Evolutionary conservation across 2,797 vertebrate species (phyloP).

Genomic region (Menidia menidia): DNA sequence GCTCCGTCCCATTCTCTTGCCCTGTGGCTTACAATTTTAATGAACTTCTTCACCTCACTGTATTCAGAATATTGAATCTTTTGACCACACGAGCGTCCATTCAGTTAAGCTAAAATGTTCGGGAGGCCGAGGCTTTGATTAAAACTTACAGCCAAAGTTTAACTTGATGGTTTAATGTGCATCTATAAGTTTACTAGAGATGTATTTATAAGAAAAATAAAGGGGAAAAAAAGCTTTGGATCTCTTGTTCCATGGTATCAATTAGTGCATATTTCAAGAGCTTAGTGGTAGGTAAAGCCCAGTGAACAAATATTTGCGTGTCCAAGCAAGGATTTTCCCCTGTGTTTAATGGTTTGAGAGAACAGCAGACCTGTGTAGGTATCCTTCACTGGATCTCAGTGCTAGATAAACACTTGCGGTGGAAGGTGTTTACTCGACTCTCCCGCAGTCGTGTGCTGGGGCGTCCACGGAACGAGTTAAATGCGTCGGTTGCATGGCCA

Average conservation of each 20-base stretch:
- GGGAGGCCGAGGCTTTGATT: neutral
- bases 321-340: slow-evolving; percentile 73
- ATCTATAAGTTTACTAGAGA: slow-evolving; percentile 35
- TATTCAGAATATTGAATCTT: slow-evolving; percentile 12
- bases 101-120: slow-evolving; percentile 16
- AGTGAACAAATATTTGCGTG: slow-evolving; percentile 77
- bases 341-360: slow-evolving; percentile 66
- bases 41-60: slow-evolving; percentile 16
- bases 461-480: slow-evolving; percentile 67
- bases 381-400: slow-evolving; percentile 69
- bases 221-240: slow-evolving; percentile 24
- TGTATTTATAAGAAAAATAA: neutral
- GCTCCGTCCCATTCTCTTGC: neutral
- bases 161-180: slow-evolving; percentile 34
- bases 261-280: slow-evolving; percentile 75
- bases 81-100: slow-evolving; percentile 4
- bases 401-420: slow-evolving; percentile 75
- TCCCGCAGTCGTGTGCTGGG: slow-evolving; percentile 60
- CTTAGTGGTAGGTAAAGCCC: slow-evolving; percentile 74
- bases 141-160: slow-evolving; percentile 18
- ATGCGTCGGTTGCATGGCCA: slow-evolving; percentile 76
- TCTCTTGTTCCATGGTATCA: slow-evolving; percentile 54
- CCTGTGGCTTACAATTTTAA: neutral
- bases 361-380: slow-evolving; percentile 74
- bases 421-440: slow-evolving; percentile 75